Percentiles rank a stretch among this genome's conserved stretches.
Evolutionary conservation across 2,797 vertebrate species (phyloP).

Genomic region (Hydrocynus forskahlii): DNA sequence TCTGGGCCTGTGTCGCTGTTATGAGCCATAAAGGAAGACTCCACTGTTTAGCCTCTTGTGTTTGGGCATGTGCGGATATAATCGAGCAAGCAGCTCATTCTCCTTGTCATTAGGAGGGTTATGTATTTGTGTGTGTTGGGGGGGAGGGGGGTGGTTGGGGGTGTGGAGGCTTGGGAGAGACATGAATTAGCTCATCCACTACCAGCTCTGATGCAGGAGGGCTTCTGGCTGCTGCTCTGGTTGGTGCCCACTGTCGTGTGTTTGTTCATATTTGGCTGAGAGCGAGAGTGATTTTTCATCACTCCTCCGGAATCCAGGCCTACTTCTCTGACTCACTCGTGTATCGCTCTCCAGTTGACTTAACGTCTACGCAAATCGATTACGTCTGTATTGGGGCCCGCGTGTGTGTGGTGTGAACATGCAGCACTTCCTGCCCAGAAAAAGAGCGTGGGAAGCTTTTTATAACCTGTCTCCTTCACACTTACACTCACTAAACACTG

Average conservation of each 20-base stretch:
- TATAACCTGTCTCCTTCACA: slow-evolving; percentile 21
- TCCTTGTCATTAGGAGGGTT: slow-evolving; percentile 54
- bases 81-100: slow-evolving; percentile 48
- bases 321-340: slow-evolving; percentile 49
- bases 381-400: not conserved
- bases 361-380: slow-evolving; percentile 24
- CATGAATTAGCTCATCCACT: slow-evolving; percentile 41
- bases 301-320: slow-evolving; percentile 44
- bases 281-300: slow-evolving; percentile 34
- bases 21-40: slow-evolving; percentile 32
- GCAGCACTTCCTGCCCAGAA: slow-evolving; percentile 44
- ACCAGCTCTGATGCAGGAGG: slow-evolving; percentile 51
- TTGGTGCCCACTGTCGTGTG: not conserved
- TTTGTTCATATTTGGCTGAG: slow-evolving; percentile 34
- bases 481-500: not conserved
- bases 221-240: slow-evolving; percentile 40
- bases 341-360: slow-evolving; percentile 39
- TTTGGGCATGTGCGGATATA: slow-evolving; percentile 41
- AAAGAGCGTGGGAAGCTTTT: slow-evolving; percentile 47
- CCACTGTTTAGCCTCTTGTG: slow-evolving; percentile 31
- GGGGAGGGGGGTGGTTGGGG: not conserved
- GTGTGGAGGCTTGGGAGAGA: slow-evolving; percentile 16
- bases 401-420: slow-evolving; percentile 47
- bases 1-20: slow-evolving; percentile 20
- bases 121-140: slow-evolving; percentile 2